Percentiles rank a stretch among this genome's conserved stretches.
Evolutionary conservation across 2,888 invertebrate genomes (phyloP).

Genomic region (Octodonta nipae): DNA sequence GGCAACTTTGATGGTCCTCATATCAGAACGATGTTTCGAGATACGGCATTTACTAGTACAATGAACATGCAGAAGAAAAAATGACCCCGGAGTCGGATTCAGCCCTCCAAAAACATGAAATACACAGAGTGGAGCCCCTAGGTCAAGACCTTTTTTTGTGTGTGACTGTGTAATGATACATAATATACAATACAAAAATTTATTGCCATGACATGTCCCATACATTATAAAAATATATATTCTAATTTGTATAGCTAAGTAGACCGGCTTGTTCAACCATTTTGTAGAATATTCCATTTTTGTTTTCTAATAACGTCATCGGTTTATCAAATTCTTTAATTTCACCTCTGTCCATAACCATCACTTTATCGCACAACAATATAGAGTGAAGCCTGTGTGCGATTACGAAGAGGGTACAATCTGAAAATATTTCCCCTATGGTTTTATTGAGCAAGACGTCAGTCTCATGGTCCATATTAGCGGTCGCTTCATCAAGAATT

Average conservation of each 20-base stretch:
- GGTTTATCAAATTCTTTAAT: slow-evolving; percentile 21
- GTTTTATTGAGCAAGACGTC: slow-evolving; percentile 58
- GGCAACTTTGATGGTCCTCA: too few species aligned
- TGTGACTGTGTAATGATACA: too few species aligned
- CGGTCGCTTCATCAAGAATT: slow-evolving; percentile 44
- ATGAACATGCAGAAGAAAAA: too few species aligned
- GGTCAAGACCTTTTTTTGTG: too few species aligned
- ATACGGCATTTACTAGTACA: too few species aligned
- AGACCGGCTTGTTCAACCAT: slow-evolving; percentile 59
- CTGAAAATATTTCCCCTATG: slow-evolving; percentile 37
- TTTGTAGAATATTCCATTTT: slow-evolving; percentile 46
- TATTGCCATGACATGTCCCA: too few species aligned
- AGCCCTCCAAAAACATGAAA: too few species aligned
- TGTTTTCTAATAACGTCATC: slow-evolving; percentile 39
- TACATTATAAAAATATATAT: too few species aligned
- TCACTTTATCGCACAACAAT: slow-evolving; percentile 41
- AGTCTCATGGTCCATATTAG: slow-evolving; percentile 70
- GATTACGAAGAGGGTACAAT: slow-evolving; percentile 41
- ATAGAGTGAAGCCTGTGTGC: slow-evolving; percentile 36
- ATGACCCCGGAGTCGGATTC: too few species aligned
- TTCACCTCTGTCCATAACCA: slow-evolving; percentile 40
- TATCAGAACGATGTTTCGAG: too few species aligned
- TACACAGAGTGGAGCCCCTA: too few species aligned
- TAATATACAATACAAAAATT: too few species aligned
- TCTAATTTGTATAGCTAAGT: slow-evolving; percentile 25